Conservation (phyloP, 1,140 invertebrate genomes). For the Geopemphigus sp. region DNA sequence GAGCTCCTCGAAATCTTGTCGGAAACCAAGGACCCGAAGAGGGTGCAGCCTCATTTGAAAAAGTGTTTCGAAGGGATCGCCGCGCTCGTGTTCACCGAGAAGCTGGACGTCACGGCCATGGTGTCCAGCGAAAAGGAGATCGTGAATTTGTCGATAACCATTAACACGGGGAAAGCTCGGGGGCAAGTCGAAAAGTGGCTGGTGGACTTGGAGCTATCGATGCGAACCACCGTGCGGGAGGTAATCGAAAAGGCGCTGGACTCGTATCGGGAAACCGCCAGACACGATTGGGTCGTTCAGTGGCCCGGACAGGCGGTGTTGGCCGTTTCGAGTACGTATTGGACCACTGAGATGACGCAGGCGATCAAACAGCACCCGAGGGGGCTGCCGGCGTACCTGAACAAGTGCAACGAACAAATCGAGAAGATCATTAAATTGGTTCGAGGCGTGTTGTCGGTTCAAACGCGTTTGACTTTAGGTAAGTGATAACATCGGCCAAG, state of each 20-base stretch:
- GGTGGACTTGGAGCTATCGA: constrained; percentile 81
- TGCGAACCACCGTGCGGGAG: constrained; percentile 81
- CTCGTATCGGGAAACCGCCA: constrained; percentile 65
- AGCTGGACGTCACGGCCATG: constrained; percentile 85
- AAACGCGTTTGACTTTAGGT: constrained; percentile 88
- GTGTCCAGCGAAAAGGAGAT: constrained; percentile 85
- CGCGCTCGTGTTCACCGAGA: constrained; percentile 76
- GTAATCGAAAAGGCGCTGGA: constrained; percentile 58
- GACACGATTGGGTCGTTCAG: constrained; percentile 76
- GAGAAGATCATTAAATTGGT: constrained; percentile 85
- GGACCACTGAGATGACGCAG: constrained; percentile 80
- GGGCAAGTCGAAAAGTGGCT: constrained; percentile 98
- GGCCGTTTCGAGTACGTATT: constrained; percentile 82
- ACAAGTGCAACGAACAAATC: constrained; percentile 66
- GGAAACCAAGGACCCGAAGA: constrained; percentile 89
- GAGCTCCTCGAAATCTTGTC: constrained; percentile 94
- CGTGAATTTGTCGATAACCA: constrained; percentile 73
- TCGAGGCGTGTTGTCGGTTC: constrained; percentile 77
- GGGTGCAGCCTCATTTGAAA: constrained; percentile 94
- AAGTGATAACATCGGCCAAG: constrained; percentile 54
- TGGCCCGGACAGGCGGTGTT: constrained; percentile 90
- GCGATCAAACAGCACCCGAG: constrained; percentile 63
- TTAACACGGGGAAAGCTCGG: constrained; percentile 81
- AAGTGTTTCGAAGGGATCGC: constrained; percentile 95
- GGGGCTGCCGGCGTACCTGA: constrained; percentile 61